Conservation (phyloP, 35 echinoderm and acorn worm genomes). For the Stichopus chloronotus region DNA sequence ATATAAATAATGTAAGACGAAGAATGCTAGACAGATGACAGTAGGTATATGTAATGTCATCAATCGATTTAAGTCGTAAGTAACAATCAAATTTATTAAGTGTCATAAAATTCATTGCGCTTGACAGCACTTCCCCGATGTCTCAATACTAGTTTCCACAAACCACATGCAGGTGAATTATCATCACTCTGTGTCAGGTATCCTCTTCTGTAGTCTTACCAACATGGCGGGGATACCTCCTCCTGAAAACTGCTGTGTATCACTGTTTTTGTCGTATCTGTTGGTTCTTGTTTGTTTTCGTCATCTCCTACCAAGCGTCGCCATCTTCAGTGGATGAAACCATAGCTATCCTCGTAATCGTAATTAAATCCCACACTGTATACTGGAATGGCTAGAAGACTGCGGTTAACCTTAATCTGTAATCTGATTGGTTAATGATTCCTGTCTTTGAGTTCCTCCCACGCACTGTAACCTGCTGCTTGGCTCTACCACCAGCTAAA, state of each 20-base stretch:
- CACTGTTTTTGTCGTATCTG: background rate
- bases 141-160: too few species aligned
- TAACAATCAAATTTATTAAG: too few species aligned
- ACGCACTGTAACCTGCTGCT: constrained; percentile 21
- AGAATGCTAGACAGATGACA: too few species aligned
- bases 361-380: background rate
- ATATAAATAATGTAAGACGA: too few species aligned
- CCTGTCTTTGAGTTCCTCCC: constrained; percentile 27
- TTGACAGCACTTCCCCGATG: too few species aligned
- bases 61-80: too few species aligned
- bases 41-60: too few species aligned
- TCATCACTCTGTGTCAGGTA: too few species aligned
- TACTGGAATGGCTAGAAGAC: constrained; percentile 2
- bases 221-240: too few species aligned
- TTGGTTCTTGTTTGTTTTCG: background rate
- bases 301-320: background rate
- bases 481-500: constrained; percentile 36
- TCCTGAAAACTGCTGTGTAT: background rate
- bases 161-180: too few species aligned
- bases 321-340: background rate
- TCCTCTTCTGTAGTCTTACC: too few species aligned
- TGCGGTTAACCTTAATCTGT: background rate
- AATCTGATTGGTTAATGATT: constrained; percentile 25
- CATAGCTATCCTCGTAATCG: constrained; percentile 5
- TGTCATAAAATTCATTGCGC: too few species aligned